Conservation (phyloP, 2,888 invertebrate species). For the Germaria angustata region DNA sequence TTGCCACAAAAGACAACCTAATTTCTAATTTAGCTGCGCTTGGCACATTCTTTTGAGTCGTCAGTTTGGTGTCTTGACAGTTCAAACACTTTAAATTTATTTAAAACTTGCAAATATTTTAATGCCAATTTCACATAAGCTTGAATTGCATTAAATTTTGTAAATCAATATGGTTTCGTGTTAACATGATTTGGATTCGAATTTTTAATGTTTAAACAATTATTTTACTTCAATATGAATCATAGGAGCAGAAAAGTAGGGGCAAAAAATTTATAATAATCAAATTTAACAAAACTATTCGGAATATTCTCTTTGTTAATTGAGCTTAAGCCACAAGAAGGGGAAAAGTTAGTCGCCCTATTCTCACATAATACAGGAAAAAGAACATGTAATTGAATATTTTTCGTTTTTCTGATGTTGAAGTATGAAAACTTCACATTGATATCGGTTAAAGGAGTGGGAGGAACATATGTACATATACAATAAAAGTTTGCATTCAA, state of each 20-base stretch:
- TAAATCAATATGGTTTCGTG: conserved; percentile 74
- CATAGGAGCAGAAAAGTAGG: not conserved
- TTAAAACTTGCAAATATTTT: conserved; percentile 8
- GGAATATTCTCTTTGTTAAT: no score
- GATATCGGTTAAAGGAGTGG: no score
- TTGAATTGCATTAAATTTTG: conserved; percentile 66
- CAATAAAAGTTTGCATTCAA: no score
- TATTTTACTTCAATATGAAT: conserved; percentile 38
- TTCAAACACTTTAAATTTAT: not conserved
- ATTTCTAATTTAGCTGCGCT: conserved; percentile 53
- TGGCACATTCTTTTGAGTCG: conserved; percentile 53
- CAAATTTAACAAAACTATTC: no score
- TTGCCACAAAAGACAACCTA: conserved; percentile 53
- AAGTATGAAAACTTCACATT: no score
- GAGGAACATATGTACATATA: no score
- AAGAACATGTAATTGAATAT: no score
- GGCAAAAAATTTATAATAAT: no score
- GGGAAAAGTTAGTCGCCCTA: no score
- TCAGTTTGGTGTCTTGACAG: conserved; percentile 46
- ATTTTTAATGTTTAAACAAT: conserved; percentile 61
- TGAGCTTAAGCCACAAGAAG: no score
- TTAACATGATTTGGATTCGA: conserved; percentile 75
- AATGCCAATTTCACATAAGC: conserved; percentile 7
- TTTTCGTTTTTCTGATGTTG: no score
- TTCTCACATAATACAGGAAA: no score